Evolutionary conservation across 2,888 invertebrate species (phyloP), one percentile per base, ranked within the genome.

Genomic region (Melitaea athalia): DNA sequence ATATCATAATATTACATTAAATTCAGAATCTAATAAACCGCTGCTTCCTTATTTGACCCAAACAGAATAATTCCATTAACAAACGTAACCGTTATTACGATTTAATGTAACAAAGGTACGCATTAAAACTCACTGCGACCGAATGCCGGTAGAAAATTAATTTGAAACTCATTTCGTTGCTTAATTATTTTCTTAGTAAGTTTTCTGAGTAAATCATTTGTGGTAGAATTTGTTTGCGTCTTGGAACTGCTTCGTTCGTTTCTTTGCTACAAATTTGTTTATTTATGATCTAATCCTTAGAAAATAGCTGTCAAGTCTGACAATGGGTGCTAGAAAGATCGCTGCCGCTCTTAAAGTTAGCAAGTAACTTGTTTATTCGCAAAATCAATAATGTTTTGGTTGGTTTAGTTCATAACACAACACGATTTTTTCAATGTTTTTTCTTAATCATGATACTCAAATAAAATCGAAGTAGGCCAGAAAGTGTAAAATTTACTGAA

Each of bases 141-240:
- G 75, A 74, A 76, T 70, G 69, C 67, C 63, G 70, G 73, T 74
- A 75, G 74, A 72, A 76, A 76, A 77, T 78, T 75, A 78, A 77
- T 78, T 77, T 68, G 62, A 72, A 75, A 74, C 77, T 75, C 75
- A 73, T 79, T 77, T 74, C 68, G 72, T 71, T 72, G 69, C 71
- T 76, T 78, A 77, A 78, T 79, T 79, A 76, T 78, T 75, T 77
- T 72, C 72, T 62, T 67, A 69, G 64, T 38, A 64, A 72, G 66
- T 72, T 70, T 70, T 55, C 61, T 66, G 64, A 65, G 65, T 72
- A 69, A 70, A 70, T 70, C 70, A 74, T 75, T 76, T 70, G 64
- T 62, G 67, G 57, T 49, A 43, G 5, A 53, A 47, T 45, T 24
- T 42, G n/a, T 59, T 69, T 52, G 52, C 63, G 63, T 7, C 67